Conservation (phyloP, 2,888 invertebrate genomes). For the Chelonus formosanus region DNA sequence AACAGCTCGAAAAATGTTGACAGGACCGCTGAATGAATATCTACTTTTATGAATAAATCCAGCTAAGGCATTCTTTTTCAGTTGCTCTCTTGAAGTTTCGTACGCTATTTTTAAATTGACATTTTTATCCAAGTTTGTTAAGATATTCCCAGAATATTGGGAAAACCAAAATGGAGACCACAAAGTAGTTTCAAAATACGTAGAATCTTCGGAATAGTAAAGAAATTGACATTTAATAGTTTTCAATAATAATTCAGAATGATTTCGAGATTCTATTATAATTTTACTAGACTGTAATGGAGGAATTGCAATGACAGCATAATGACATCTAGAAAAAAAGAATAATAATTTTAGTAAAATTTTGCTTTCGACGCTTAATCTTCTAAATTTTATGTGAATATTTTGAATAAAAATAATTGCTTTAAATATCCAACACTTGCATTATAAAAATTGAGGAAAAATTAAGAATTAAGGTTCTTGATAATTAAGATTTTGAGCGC, state of each 20-base stretch:
- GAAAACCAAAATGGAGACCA: constrained; percentile 35
- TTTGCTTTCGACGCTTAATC: no score
- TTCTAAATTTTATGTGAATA: no score
- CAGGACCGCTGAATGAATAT: constrained; percentile 1
- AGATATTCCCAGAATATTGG: constrained; percentile 37
- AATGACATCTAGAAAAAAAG: constrained; percentile 46
- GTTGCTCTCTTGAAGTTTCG: constrained; percentile 39
- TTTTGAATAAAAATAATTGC: no score
- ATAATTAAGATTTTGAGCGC: no score
- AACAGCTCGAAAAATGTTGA: constrained; percentile 29
- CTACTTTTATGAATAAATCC: constrained; percentile 42
- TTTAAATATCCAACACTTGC: no score
- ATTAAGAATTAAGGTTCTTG: no score
- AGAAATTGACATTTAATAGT: constrained; percentile 29
- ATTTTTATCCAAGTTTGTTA: constrained; percentile 37
- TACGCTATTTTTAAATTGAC: constrained; percentile 43
- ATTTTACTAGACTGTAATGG: constrained; percentile 46
- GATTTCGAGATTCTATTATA: constrained; percentile 37
- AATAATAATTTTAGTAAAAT: no score
- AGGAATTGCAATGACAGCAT: constrained; percentile 50
- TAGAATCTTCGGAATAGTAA: constrained; percentile 39
- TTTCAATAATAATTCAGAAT: constrained; percentile 31
- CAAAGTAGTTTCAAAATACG: constrained; percentile 46
- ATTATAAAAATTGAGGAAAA: no score
- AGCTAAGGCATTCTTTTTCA: constrained; percentile 37